phyloP scores from a whole-genome alignment of 2,113 vertebrate genomes.

The Lasiurus cinereus region DNA sequence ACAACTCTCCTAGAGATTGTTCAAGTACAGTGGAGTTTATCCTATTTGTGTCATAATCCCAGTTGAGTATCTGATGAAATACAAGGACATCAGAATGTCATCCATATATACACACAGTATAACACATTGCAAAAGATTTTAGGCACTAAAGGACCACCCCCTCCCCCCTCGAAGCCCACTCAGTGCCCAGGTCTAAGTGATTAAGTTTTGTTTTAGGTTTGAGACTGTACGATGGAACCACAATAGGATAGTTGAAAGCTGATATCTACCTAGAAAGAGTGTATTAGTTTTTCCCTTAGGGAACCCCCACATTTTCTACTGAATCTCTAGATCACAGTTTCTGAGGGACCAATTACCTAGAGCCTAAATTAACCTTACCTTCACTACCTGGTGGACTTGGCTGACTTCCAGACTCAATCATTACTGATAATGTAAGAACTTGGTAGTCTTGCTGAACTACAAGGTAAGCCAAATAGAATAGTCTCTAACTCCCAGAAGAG shows the following conservation, averaged over 20 bases:
- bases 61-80: constrained; percentile 67
- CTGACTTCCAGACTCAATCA: constrained; percentile 70
- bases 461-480: constrained; percentile 68
- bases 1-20: background rate
- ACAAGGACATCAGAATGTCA: background rate
- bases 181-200: background rate
- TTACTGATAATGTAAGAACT: constrained; percentile 73
- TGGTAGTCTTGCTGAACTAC: constrained; percentile 63
- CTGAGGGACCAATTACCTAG: constrained; percentile 80
- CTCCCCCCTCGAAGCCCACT: background rate
- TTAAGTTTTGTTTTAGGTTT: constrained; percentile 39
- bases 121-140: background rate
- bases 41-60: constrained; percentile 46
- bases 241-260: constrained; percentile 31
- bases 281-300: constrained; percentile 57
- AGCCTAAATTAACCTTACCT: constrained; percentile 68
- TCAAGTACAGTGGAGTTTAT: background rate
- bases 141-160: background rate
- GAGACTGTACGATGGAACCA: constrained; percentile 52
- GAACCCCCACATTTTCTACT: constrained; percentile 23
- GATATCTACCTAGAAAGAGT: constrained; percentile 73
- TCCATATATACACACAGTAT: background rate
- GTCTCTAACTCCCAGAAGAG: constrained; percentile 70
- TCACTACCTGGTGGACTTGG: constrained; percentile 77
- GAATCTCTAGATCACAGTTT: constrained; percentile 76